Conservation (phyloP, 2,797 vertebrate species). For the Siniperca undulata region DNA sequence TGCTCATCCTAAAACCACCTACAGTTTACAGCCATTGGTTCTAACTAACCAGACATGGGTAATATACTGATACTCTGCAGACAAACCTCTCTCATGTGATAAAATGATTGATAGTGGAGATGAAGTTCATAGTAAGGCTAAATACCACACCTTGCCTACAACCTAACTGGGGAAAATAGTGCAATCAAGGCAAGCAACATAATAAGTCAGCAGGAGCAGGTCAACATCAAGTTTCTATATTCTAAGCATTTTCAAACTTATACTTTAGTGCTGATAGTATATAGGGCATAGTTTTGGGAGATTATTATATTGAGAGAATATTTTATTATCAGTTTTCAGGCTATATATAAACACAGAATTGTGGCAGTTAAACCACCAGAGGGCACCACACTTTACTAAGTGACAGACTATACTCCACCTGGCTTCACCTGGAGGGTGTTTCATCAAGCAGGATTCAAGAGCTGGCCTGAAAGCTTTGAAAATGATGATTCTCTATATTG, state of each 20-base stretch:
- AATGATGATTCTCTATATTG: neutral
- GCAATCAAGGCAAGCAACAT: neutral
- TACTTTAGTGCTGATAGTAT: neutral
- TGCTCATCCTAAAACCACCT: too few species aligned
- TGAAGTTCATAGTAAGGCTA: too few species aligned
- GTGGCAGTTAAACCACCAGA: conserved; percentile 41
- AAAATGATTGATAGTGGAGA: too few species aligned
- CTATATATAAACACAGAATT: neutral
- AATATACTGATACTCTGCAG: too few species aligned
- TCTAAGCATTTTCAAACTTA: neutral
- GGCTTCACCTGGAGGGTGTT: conserved; percentile 28
- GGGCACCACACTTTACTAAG: conserved; percentile 13
- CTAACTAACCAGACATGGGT: too few species aligned
- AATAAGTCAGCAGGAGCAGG: neutral
- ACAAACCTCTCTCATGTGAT: too few species aligned
- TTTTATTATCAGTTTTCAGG: neutral
- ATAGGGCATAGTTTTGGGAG: neutral
- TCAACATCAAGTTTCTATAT: neutral
- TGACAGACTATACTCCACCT: conserved; percentile 10
- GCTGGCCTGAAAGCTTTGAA: conserved; percentile 7
- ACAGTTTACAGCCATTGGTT: too few species aligned
- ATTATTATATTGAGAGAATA: neutral
- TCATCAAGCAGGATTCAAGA: conserved; percentile 8
- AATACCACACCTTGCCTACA: neutral
- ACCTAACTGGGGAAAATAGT: neutral